Percentiles rank a stretch among this genome's conserved stretches.
phyloP scores from a whole-genome alignment of 2,113 vertebrate species.

The Tachuris rubrigastra region DNA sequence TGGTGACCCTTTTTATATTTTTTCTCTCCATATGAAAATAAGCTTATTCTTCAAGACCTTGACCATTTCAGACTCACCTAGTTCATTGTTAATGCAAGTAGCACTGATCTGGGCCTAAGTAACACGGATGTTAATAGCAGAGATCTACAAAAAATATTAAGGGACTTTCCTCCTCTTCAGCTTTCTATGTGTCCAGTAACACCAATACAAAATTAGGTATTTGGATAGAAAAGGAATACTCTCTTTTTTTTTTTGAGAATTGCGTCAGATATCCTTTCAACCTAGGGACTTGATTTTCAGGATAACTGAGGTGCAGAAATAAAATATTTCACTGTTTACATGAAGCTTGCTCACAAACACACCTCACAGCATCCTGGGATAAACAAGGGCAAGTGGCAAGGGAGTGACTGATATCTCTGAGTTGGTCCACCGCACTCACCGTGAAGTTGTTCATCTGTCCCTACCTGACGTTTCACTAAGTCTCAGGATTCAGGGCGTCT shows the following conservation, averaged over 20 bases:
- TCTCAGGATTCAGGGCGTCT: neutral
- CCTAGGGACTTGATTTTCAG: neutral
- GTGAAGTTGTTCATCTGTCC: neutral
- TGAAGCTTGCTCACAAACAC: neutral
- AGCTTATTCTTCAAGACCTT: neutral
- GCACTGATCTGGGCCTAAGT: neutral
- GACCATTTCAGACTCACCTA: neutral
- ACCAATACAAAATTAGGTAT: neutral
- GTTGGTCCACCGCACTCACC: neutral
- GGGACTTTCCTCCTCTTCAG: neutral
- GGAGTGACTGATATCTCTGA: neutral
- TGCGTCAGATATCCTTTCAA: neutral
- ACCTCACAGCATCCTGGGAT: neutral
- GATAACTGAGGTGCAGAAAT: neutral
- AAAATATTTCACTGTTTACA: neutral
- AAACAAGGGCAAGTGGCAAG: neutral
- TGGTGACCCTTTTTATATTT: neutral
- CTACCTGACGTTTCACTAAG: neutral
- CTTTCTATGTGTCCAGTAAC: neutral
- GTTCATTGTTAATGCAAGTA: neutral
- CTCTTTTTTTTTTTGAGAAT: accelerated
- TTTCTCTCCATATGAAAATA: neutral
- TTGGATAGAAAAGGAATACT: neutral
- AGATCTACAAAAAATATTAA: neutral
- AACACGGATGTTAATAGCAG: neutral